Conservation (phyloP, 1,140 invertebrate species). For the Meloidogyne floridensis region DNA sequence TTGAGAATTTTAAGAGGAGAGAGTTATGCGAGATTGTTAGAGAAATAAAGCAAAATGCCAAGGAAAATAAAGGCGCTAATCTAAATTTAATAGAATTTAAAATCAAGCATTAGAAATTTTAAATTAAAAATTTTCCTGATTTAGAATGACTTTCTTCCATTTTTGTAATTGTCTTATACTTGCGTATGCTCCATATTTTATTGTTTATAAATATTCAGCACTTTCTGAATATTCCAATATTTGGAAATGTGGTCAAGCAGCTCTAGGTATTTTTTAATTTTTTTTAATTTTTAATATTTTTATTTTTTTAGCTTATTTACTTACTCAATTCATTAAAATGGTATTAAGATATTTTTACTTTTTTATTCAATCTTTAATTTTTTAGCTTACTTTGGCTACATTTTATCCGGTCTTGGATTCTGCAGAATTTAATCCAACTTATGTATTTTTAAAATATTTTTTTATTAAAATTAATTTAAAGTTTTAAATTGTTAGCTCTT, state of each 20-base stretch:
- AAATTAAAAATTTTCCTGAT: neutral
- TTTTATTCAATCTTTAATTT: neutral
- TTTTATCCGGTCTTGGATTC: slow-evolving; percentile 38
- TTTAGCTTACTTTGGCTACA: slow-evolving; percentile 36
- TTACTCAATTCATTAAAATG: slow-evolving; percentile 45
- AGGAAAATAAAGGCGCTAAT: too few relatives aligned
- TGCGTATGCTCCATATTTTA: slow-evolving; percentile 46
- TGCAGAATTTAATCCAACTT: slow-evolving; percentile 32
- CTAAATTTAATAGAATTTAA: too few relatives aligned
- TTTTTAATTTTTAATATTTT: neutral
- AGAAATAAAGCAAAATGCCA: too few relatives aligned
- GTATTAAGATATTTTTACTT: neutral
- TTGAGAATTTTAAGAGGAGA: too few relatives aligned
- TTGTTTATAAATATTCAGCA: slow-evolving; percentile 41
- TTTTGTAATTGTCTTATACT: slow-evolving; percentile 41
- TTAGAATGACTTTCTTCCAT: slow-evolving; percentile 54
- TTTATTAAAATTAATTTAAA: neutral
- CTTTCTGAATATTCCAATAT: slow-evolving; percentile 42
- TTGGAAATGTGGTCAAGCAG: slow-evolving; percentile 36
- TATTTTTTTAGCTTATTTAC: slow-evolving; percentile 33
- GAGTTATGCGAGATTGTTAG: too few relatives aligned
- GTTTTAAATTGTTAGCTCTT: too few relatives aligned
- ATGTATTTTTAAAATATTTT: slow-evolving; percentile 26
- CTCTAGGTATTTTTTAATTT: slow-evolving; percentile 20
- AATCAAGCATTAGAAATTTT: too few relatives aligned